Base-by-base conservation (phyloP, 2,888 invertebrate genomes). In the Nemotelus pantherinus region DNA sequence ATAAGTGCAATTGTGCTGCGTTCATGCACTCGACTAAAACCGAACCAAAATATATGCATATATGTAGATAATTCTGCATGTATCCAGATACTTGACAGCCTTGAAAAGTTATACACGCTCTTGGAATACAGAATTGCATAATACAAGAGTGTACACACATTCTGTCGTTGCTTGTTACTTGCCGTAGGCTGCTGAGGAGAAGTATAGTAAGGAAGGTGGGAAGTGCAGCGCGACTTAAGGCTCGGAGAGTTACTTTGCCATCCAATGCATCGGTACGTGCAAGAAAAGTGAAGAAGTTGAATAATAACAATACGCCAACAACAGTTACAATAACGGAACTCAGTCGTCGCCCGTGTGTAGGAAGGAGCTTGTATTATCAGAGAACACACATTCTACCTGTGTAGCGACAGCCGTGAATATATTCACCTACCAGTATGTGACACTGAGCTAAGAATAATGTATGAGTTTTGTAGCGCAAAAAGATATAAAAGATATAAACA, bases 21-120 rank as follows among this genome's bases (percentile, higher is more conserved):
- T 25, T 25, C 25, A 25, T 25, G 25, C 25, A 25, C 25, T 25
- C 25, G 53, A 53, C 53, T 9, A 53, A 6, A 53, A 53, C 53
- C 53, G 53, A 53, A 53, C 1, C 53, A 6, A 53, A 6, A 53
- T 10, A 7, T 53, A 6, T 53, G 10, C 6, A 53, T 53, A 53
- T 53, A 53, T 53, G 7, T 53, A 53, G 6, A 53, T 53, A 53
- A 7, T 10, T 53, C 6, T 53, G 53, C 6, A 53, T 6, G 7
- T 65, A 65, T 65, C 2, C 41, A 10, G 25, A 71, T 43, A 74
- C 74, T 74, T 63, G 74, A 74, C 74, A 74, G 74, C 74, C 74
- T 74, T 74, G 74, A 74, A 60, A 60, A 74, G 48, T 74, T 74
- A 63, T 74, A 63, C 74, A 74, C 74, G 74, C 63, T 74, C 44